Percentiles rank a stretch among this genome's conserved stretches.
Evolutionary conservation across 2,888 invertebrate species (phyloP).

Genomic region (Acronicta leporina): DNA sequence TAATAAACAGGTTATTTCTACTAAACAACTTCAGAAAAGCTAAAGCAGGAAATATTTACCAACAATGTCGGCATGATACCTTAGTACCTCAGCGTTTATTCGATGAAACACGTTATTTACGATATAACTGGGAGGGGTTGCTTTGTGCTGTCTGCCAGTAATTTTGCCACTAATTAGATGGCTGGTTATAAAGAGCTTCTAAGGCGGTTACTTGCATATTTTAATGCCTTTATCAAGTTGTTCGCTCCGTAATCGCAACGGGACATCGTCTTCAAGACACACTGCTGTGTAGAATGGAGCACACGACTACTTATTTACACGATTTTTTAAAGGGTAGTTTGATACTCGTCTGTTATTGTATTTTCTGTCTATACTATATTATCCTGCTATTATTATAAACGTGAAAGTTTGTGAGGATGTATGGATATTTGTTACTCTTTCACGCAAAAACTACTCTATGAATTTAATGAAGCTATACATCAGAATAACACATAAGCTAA

Average conservation of each 20-base stretch:
- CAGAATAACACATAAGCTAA: no score
- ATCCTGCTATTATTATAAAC: no score
- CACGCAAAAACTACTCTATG: no score
- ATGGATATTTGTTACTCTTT: no score
- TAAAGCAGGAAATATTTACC: not conserved
- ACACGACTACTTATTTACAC: no score
- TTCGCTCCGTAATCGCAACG: slow-evolving; percentile 66
- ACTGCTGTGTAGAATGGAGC: slow-evolving; percentile 42
- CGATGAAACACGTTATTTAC: slow-evolving; percentile 37
- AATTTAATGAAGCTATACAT: no score
- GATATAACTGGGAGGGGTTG: slow-evolving; percentile 39
- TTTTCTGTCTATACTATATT: no score
- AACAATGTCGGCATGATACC: slow-evolving; percentile 4
- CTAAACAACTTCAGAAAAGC: not conserved
- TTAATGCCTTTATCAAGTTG: slow-evolving; percentile 79
- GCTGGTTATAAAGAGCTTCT: slow-evolving; percentile 50
- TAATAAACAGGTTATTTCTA: not conserved
- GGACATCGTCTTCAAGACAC: slow-evolving; percentile 64
- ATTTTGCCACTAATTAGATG: slow-evolving; percentile 58
- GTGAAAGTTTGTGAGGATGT: no score
- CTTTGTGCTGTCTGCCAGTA: slow-evolving; percentile 47
- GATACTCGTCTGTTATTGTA: no score
- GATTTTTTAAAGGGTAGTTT: no score
- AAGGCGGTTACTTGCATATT: slow-evolving; percentile 75
- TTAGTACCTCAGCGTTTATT: slow-evolving; percentile 21